Evolutionary conservation across 1,140 invertebrate species (phyloP).

Genomic region (Reticulitermes speratus): DNA sequence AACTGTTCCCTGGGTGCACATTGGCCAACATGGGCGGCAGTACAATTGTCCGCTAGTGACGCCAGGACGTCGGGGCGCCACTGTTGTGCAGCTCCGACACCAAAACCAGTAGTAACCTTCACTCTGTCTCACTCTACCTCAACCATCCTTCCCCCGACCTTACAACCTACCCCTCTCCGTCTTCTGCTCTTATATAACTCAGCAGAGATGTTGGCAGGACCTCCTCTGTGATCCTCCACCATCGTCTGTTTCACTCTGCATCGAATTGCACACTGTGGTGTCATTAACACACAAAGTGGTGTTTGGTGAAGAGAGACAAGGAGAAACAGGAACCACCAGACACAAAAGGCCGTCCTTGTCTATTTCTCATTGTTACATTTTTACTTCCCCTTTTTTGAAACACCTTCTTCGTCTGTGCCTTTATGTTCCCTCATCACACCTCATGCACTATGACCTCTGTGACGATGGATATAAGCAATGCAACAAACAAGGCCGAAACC

Average conservation of each 20-base stretch:
- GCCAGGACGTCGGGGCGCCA: conserved; percentile 23
- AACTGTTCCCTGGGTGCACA: conserved; percentile 45
- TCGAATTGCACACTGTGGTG: conserved; percentile 23
- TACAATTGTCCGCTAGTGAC: conserved; percentile 39
- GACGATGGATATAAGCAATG: not conserved
- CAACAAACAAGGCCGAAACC: not conserved
- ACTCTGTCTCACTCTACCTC: not conserved
- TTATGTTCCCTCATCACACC: conserved; percentile 2
- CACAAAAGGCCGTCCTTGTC: not conserved
- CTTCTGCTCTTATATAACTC: conserved; percentile 19
- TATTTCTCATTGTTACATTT: not conserved
- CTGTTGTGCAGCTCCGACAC: conserved; percentile 13
- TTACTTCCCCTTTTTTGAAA: not conserved
- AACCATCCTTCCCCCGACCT: not conserved
- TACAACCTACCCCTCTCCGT: not conserved
- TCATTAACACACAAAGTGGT: conserved; percentile 27
- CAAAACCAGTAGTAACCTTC: conserved; percentile 15
- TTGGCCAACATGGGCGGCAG: conserved; percentile 43
- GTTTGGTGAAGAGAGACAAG: conserved; percentile 23
- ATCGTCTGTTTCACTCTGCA: conserved; percentile 9
- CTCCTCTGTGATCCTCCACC: not conserved
- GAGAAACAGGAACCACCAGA: not conserved
- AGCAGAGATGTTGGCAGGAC: not conserved
- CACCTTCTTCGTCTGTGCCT: not conserved
- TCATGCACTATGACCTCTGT: not conserved